Conservation (phyloP, 2,888 invertebrate species). For the Bellardia pandia region DNA sequence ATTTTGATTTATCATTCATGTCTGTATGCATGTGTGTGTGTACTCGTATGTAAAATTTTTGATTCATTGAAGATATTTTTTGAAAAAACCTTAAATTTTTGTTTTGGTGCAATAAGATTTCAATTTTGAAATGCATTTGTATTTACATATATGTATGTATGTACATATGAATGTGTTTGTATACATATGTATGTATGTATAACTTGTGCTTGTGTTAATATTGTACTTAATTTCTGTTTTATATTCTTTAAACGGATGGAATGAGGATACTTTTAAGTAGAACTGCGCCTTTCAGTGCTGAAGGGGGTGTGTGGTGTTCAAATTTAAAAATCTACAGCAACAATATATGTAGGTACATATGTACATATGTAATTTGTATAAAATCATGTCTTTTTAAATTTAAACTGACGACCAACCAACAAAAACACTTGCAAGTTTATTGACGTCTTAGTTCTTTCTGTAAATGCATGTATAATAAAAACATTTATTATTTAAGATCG, state of each 20-base stretch:
- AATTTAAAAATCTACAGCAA: slow-evolving; percentile 3
- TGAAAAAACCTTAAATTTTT: too few relatives aligned
- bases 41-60: too few relatives aligned
- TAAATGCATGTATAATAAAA: not conserved
- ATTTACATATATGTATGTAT: not conserved
- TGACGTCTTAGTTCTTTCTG: slow-evolving; percentile 34
- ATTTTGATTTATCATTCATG: too few relatives aligned
- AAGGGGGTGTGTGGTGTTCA: slow-evolving; percentile 59
- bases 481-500: not conserved
- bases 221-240: not conserved
- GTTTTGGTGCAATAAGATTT: too few relatives aligned
- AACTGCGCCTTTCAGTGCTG: slow-evolving; percentile 48
- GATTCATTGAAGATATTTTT: too few relatives aligned
- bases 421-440: slow-evolving; percentile 62
- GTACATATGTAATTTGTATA: not conserved
- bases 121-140: not conserved
- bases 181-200: not conserved
- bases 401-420: slow-evolving; percentile 12
- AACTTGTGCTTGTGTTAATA: not conserved
- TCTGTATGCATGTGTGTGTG: too few relatives aligned
- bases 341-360: not conserved
- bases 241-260: not conserved
- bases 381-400: not conserved
- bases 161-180: not conserved
- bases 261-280: slow-evolving; percentile 30